Percentiles rank a stretch among this genome's conserved stretches.
Evolutionary conservation across 2,797 vertebrate species (phyloP).

Genomic region (Clarias fuscus): DNA sequence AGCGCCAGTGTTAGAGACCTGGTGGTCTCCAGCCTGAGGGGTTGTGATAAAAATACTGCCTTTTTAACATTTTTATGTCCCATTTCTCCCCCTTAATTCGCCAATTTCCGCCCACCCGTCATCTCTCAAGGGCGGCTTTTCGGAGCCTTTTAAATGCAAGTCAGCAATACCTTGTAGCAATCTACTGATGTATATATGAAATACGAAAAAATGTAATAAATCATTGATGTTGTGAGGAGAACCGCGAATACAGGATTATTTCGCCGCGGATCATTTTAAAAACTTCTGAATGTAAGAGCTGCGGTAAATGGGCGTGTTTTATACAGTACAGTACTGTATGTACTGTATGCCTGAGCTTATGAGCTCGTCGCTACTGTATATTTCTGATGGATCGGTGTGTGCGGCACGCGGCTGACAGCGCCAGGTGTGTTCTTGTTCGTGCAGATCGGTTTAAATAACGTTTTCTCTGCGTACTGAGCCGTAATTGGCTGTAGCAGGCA

Average conservation of each 20-base stretch:
- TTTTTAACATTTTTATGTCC: neutral
- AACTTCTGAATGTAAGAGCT: neutral
- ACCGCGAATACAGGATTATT: neutral
- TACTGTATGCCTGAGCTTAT: slow-evolving; percentile 21
- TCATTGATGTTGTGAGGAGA: neutral
- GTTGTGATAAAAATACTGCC: neutral
- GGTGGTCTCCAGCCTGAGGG: neutral
- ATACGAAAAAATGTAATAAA: neutral
- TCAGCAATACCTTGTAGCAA: neutral
- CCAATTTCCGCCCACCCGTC: neutral
- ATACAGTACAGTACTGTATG: neutral
- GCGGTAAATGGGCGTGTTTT: neutral
- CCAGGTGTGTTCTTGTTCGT: slow-evolving; percentile 48
- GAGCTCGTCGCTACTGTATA: slow-evolving; percentile 27
- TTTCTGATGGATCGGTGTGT: slow-evolving; percentile 55
- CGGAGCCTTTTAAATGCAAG: neutral
- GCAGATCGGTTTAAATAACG: slow-evolving; percentile 74
- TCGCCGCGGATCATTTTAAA: neutral
- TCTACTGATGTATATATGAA: neutral
- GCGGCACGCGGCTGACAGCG: slow-evolving; percentile 43
- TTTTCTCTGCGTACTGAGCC: slow-evolving; percentile 64
- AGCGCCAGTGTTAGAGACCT: neutral
- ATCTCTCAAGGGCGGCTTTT: neutral
- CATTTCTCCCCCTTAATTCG: neutral
- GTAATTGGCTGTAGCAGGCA: slow-evolving; percentile 76